phyloP scores from a whole-genome alignment of 1,140 invertebrate genomes.

The Hyphantria cunea region DNA sequence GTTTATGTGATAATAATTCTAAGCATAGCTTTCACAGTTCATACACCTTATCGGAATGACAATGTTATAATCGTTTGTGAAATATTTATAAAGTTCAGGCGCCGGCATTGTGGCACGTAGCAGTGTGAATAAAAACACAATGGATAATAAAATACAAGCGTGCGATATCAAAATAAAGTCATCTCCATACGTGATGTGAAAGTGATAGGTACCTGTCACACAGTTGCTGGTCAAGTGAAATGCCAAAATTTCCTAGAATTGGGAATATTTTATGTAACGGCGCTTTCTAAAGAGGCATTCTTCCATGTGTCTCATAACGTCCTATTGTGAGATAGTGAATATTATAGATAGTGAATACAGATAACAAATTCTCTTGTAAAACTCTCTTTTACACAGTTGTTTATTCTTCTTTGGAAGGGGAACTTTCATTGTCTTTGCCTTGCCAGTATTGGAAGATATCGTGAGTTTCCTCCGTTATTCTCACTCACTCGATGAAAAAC shows the following conservation, averaged over 20 bases:
- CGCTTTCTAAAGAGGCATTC: background rate
- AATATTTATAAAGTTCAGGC: conserved; percentile 48
- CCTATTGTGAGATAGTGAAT: no score
- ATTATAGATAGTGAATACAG: no score
- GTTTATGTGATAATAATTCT: conserved; percentile 21
- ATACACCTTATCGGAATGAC: conserved; percentile 22
- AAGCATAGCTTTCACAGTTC: conserved; percentile 27
- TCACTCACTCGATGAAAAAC: no score
- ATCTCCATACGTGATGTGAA: conserved; percentile 69
- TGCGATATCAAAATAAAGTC: conserved; percentile 78
- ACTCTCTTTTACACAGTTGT: no score
- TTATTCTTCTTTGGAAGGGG: no score
- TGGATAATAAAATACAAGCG: conserved; percentile 64
- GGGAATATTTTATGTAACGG: conserved; percentile 23
- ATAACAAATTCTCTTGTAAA: no score
- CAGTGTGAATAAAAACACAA: conserved; percentile 60
- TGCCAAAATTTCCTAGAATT: conserved; percentile 56
- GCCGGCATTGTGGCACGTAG: conserved; percentile 61
- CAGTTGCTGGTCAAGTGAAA: conserved; percentile 38
- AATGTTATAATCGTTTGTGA: conserved; percentile 37
- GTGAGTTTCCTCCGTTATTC: no score
- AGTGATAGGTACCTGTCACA: conserved; percentile 27
- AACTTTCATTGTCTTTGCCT: no score
- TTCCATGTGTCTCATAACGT: background rate
- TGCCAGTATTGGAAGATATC: no score